phyloP scores from a whole-genome alignment of 2,797 vertebrate genomes.

The Toxotes lorentzi region DNA sequence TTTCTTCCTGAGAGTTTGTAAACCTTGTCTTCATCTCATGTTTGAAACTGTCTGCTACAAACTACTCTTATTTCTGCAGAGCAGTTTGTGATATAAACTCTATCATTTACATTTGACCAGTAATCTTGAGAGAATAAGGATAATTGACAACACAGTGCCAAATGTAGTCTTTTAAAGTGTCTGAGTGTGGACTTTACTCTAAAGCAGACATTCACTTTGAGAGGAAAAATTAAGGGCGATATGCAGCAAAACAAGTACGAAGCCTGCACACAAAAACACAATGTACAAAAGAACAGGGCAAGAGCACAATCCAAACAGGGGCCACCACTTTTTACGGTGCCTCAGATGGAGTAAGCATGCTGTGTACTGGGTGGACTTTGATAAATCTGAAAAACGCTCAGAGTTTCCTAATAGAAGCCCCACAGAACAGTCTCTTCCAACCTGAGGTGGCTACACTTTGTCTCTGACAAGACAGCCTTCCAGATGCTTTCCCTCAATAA shows the following conservation, averaged over 20 bases:
- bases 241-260: background rate
- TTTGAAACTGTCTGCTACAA: constrained; percentile 27
- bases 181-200: constrained; percentile 6
- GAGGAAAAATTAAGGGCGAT: constrained; percentile 9
- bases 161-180: constrained; percentile 1
- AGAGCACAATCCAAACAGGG: background rate
- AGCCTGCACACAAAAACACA: background rate
- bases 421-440: constrained; percentile 63
- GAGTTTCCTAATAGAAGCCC: constrained; percentile 73
- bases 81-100: constrained; percentile 21
- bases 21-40: constrained; percentile 10
- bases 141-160: constrained; percentile 19
- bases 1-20: constrained; percentile 23
- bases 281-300: constrained; percentile 8
- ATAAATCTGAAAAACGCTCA: constrained; percentile 76
- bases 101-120: constrained; percentile 17
- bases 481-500: constrained; percentile 72
- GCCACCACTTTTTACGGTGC: background rate
- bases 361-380: constrained; percentile 58
- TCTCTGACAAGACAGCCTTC: constrained; percentile 73
- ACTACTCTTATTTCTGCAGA: constrained; percentile 5
- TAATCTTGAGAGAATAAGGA: constrained; percentile 1
- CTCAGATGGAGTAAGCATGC: constrained; percentile 40
- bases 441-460: constrained; percentile 68
- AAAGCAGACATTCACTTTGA: background rate